Evolutionary conservation across 2,888 invertebrate genomes (phyloP), one percentile per base, ranked within the genome.

Genomic region (Catocala sponsa): DNA sequence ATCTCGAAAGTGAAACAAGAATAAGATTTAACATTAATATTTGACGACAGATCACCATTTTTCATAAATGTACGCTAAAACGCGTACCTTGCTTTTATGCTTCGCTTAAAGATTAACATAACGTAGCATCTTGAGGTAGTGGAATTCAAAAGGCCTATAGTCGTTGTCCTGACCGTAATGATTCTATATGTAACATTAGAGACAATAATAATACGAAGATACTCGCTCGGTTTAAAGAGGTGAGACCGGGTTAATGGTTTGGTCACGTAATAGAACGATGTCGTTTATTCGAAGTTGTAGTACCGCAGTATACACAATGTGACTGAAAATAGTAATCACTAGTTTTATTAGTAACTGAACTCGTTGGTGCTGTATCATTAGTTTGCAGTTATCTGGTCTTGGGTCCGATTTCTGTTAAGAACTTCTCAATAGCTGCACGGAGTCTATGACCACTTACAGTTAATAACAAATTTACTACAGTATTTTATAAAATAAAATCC

Each of bases 1-100:
- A 44, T 9, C 44, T 35, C n/a, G 33, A 33, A 49, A 43, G 42
- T 6, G 51, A 7, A 50, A 44, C 57, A 51, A 54, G 55, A 52
- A 53, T 49, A 51, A 52, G 54, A 44, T 51, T 49, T 50, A 55
- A 41, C 59, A 50, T 64, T 64, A 69, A 53, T 58, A 59, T 69
- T 62, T 65, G 51, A 55, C 33, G 44, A 46, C 32, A 52, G 53
- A 44, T 59, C 55, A 64, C 13, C 47, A 59, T 44, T 4, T 58
- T 55, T 59, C 51, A 51, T 50, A 49, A 56, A 41, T 49, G 32
- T 35, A 7, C 15, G 9, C 44, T 12, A 43, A 56, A 41, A 42
- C 33, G 9, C 15, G 1, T 48, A 25, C 5, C 25, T 46, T 46
- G 25, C 38, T 46, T 7, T 4, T 25, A 15, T 15, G 33, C 12